phyloP scores from a whole-genome alignment of 2,113 vertebrate species.

The Thermophis baileyi region DNA sequence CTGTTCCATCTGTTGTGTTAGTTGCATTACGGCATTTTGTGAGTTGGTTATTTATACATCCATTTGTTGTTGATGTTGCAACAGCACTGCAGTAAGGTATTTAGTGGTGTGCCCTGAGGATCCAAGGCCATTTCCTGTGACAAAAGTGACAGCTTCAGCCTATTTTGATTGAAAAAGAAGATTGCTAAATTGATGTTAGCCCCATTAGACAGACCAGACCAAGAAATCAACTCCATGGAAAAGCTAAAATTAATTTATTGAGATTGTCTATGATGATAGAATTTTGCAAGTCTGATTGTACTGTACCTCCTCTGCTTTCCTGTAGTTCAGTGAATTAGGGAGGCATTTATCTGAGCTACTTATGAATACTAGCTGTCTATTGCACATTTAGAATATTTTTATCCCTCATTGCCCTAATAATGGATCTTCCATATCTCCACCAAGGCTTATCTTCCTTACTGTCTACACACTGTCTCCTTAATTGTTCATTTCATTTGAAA shows the following conservation, averaged over 20 bases:
- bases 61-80: background rate
- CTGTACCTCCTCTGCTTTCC: background rate
- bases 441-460: background rate
- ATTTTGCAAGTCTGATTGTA: background rate
- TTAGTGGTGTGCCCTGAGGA: background rate
- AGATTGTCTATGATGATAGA: background rate
- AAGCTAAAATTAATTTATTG: background rate
- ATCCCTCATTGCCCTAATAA: background rate
- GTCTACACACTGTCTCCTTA: background rate
- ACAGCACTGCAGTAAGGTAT: background rate
- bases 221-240: background rate
- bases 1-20: background rate
- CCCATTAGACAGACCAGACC: background rate
- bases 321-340: background rate
- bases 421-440: background rate
- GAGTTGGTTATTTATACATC: background rate
- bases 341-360: background rate
- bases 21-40: background rate
- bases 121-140: background rate
- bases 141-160: background rate
- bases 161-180: background rate
- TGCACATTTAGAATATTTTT: background rate
- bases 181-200: background rate
- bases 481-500: background rate
- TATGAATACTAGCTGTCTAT: background rate